These are phyloP conservation scores for Tor tambroides DNA, from an alignment of 2,113 vertebrate genomes.

Conservation along the genomic window DNA sequence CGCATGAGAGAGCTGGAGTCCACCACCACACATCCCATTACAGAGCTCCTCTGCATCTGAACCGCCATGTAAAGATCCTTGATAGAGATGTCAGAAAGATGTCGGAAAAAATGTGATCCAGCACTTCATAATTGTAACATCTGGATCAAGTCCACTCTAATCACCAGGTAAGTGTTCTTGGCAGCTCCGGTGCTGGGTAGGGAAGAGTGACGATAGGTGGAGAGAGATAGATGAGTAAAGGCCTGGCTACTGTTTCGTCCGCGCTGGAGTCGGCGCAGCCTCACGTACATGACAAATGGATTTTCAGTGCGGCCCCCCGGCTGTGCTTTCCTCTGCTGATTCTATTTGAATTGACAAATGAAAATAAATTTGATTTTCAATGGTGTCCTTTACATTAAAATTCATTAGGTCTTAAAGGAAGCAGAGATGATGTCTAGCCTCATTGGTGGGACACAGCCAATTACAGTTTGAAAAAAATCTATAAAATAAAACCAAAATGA, in stretches of 20 bases:
- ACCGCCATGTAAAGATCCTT: background rate
- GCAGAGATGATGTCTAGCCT: background rate
- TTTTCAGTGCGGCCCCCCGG: slow-evolving; percentile 9
- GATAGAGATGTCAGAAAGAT: slow-evolving; percentile 12
- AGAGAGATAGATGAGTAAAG: background rate
- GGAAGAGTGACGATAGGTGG: background rate
- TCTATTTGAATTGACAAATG: slow-evolving; percentile 52
- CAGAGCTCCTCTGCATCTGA: background rate
- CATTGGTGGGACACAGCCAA: background rate
- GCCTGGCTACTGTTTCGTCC: background rate
- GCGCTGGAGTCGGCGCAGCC: no score
- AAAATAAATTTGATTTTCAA: slow-evolving; percentile 50
- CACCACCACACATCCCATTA: slow-evolving; percentile 18
- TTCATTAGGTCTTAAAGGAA: slow-evolving; percentile 27
- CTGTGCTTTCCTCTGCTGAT: slow-evolving; percentile 40
- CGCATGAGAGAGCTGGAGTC: no score
- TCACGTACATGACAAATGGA: slow-evolving; percentile 30
- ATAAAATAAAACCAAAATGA: slow-evolving; percentile 13
- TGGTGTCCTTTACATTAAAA: slow-evolving; percentile 43
- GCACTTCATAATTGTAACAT: slow-evolving; percentile 41
- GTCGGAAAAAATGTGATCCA: slow-evolving; percentile 3
- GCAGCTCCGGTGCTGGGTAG: slow-evolving; percentile 9
- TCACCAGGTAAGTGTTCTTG: slow-evolving; percentile 22
- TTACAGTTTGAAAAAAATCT: background rate
- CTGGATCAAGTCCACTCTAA: slow-evolving; percentile 37